phyloP scores from a whole-genome alignment of 2,113 vertebrate genomes.

The Tachysurus fulvidraco region DNA sequence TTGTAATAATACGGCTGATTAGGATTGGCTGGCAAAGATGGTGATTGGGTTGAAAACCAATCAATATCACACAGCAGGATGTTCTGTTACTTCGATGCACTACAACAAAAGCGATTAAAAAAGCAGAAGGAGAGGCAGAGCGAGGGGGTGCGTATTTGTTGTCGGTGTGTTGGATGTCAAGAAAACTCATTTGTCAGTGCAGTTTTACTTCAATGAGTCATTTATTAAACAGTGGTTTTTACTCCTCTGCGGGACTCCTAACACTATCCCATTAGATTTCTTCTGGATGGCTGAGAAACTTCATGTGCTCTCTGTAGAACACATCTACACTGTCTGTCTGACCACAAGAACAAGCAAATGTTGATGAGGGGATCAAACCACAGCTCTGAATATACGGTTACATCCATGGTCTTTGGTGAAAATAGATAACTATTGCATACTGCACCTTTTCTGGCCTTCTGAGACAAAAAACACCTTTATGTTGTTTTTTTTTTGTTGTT shows the following conservation, averaged over 20 bases:
- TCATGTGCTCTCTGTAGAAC: not conserved
- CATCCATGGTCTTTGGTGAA: not conserved
- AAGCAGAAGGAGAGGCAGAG: not conserved
- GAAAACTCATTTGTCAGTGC: slow-evolving; percentile 13
- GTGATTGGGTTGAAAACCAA: not conserved
- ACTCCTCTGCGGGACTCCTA: slow-evolving; percentile 5
- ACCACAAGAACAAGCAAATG: not conserved
- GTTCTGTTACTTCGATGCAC: not conserved
- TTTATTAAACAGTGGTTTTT: slow-evolving; percentile 4
- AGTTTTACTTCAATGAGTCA: slow-evolving; percentile 29
- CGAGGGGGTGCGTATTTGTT: not conserved
- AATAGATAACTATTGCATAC: not conserved
- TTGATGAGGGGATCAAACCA: not conserved
- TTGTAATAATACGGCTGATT: not conserved
- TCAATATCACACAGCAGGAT: not conserved
- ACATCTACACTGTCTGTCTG: not conserved
- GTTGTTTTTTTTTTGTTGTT: not conserved
- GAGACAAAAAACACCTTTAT: not conserved
- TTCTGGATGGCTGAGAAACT: not conserved
- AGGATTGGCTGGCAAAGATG: not conserved
- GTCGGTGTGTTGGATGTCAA: not conserved
- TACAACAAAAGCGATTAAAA: not conserved
- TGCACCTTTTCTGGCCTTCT: not conserved
- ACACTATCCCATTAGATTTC: slow-evolving; percentile 8
- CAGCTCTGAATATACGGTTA: not conserved